Base-by-base conservation (phyloP, 2,113 vertebrate species). In the Circaetus gallicus region DNA sequence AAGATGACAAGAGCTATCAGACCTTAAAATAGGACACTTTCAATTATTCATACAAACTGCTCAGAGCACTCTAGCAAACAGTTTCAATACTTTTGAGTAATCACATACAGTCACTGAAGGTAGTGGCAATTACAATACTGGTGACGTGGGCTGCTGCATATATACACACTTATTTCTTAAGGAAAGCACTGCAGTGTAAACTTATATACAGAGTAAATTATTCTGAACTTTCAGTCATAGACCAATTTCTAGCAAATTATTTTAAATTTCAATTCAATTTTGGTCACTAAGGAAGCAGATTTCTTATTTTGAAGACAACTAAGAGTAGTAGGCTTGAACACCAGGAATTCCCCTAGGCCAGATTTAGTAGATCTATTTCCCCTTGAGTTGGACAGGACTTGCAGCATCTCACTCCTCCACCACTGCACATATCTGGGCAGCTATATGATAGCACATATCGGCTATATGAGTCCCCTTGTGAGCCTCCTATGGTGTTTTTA, bases 151-250 rank as follows among this genome's bases (percentile, higher is more conserved):
- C 42, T 79, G 74, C 40, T 70, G 31, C 52, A 24, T n/a, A 70
- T 6, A 73, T 5, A 50, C 12, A 74, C 28, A 55, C 6, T 11
- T 2, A 88, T 42, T 79, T 77, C 73, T 91, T 73, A 26, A 96
- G 84, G 82, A 96, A 82, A 96, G 16, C 89, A 96, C 96, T 91
- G 91, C 94, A 97, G 12, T 90, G 94, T 43, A 94, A 96, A 95
- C 84, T 77, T 77, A 28, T 7, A 42, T 38, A 31, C 28, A 13
- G n/a, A 76, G 45, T 18, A 82, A 72, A 76, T 82, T 12, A 50
- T 47, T 90, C 20, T 53, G 49, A 87, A 65, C 12, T 85, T 91
- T 83, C 49, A 91, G 25, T 36, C 43, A 53, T 1, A 79, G 42
- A 69, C 7, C 40, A 70, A 59, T 85, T 85, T 80, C 24, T 49